Base-by-base conservation (phyloP, 2,888 invertebrate genomes). In the Cryptops parisi region DNA sequence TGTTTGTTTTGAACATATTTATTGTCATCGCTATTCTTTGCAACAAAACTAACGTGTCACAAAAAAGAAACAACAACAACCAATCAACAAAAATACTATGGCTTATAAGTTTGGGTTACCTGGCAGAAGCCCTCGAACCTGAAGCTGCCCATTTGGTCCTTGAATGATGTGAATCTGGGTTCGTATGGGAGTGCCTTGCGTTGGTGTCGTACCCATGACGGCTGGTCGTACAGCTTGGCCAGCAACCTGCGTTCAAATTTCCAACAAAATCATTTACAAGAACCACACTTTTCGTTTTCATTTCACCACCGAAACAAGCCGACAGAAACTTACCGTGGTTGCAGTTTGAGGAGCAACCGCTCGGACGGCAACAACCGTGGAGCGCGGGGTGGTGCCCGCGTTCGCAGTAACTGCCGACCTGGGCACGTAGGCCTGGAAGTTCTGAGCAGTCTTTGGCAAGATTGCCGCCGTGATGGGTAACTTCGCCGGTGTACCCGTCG, bases 121-220 rank as follows among this genome's bases (percentile, higher is more conserved):
- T 45, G 90, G 86, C 68, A 88, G 77, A 6, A 94, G 74, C 1
- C 94, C 94, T 56, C 87, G 80, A 1, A 94, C 91, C 62, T 90
- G 87, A 17, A 93, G 74, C 70, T 90, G 89, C 23, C 93, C 93
- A 68, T 90, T 89, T 0, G 88, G 84, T 0, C 85, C 81, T 59
- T 88, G 82, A 63, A 89, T 80, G 60, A 94, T 88, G 74, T 93
- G 91, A 15, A 94, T 85, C 65, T 56, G 56, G 27, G 56, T 47
- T 24, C 59, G 44, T 9, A 59, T 55, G 4, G 59, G 54, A n/a
- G 55, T 9, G 4, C 52, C 38, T 26, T 55, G 55, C 23, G 59
- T 49, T 2, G 58, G 40, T 21, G 55, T 54, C 26, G 56, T 54
- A 33, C 51, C 58, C 5, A 57, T 53, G 17, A 59, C 53, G 2